These are phyloP conservation scores for Eupristina koningsbergeri DNA, from an alignment of 1,140 invertebrate species.

Conservation along the genomic window DNA sequence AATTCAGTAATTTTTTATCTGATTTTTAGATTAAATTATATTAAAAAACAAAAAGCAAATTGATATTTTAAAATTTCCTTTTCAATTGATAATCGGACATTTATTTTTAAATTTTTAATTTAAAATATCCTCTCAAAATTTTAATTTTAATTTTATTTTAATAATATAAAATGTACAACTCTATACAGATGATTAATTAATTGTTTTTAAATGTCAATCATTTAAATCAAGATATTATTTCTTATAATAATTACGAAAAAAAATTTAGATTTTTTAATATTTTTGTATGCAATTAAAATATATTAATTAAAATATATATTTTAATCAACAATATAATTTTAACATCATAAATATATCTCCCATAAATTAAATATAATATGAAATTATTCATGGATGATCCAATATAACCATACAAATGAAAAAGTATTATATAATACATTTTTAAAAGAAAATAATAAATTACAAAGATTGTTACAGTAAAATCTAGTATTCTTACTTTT, in stretches of 20 bases:
- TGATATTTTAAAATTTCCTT: too few species aligned
- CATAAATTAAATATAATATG: background rate
- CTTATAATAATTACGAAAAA: background rate
- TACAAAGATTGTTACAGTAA: background rate
- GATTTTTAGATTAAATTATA: too few species aligned
- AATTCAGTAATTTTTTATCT: too few species aligned
- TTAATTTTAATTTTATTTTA: too few species aligned
- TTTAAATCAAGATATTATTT: background rate
- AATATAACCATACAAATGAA: background rate
- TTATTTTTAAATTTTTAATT: too few species aligned
- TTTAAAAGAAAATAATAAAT: background rate
- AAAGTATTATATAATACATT: background rate
- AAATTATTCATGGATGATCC: background rate
- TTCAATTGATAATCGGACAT: too few species aligned
- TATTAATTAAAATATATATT: background rate
- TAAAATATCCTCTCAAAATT: too few species aligned
- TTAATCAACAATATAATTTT: background rate
- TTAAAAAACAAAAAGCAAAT: too few species aligned
- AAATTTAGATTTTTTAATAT: background rate
- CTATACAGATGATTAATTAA: too few species aligned
- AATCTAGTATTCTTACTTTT: background rate
- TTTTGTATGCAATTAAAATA: background rate
- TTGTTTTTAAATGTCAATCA: background rate
- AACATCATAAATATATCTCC: background rate
- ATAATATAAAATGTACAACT: too few species aligned